Evolutionary conservation across 2,888 invertebrate species (phyloP), one percentile per base, ranked within the genome.

Genomic region (Cantharis nigra): DNA sequence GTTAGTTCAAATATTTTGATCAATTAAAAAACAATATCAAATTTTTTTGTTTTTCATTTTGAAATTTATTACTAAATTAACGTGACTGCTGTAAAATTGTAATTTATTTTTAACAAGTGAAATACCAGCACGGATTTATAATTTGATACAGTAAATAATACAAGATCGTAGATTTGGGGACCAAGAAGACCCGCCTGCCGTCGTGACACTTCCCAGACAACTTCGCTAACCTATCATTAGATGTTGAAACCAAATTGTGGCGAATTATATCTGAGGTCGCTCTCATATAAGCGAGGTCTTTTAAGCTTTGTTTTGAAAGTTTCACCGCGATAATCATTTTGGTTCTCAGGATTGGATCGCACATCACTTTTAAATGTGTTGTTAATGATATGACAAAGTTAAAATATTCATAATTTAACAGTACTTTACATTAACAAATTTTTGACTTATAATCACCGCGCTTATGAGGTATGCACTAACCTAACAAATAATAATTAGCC

Each of bases 111-210:
- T 74, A 74, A 74, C 70, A 67, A 72, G 77, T 80, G 71, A 81
- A 80, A 81, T 80, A 79, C 76, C 78, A 78, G 77, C 80, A 79
- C 79, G 80, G 82, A 80, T 81, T 83, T 84, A 84, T 86, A 86
- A 86, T 86, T 86, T 85, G 85, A 85, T 84, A 85, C 84, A 86
- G 85, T 86, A 85, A 86, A 86, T 86, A 85, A 85, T 84, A 84
- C 83, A 83, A 84, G 83, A 84, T 84, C 83, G 83, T 83, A 70
- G 85, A 85, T 85, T 85, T 83, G 84, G 85, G 81, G 78, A 81
- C 80, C 78, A 75, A 77, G 77, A 79, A 75, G 79, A 80, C 83
- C 80, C 80, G 80, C 81, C 82, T 81, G 83, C 81, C 83, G 84
- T 85, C 85, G 85, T 85, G 85, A 85, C 85, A 85, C 84, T 85